A percentile compares a stretch with the other conserved stretches of the same genome.
Conservation (phyloP, 2,797 vertebrate species). For the Percopsis omiscomaycus region DNA sequence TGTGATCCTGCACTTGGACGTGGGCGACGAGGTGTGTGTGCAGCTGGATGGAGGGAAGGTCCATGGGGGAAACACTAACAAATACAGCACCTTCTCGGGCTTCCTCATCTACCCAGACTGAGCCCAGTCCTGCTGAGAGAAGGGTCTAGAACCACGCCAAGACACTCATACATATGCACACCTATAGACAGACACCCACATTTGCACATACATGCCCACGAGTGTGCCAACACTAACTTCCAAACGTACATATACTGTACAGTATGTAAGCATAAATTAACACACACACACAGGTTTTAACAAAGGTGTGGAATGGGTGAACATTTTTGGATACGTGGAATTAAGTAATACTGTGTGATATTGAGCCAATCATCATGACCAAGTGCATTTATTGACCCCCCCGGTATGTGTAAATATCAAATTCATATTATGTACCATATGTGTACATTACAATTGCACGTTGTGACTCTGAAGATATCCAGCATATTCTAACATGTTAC, state of each 20-base stretch:
- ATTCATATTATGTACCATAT: slow-evolving; percentile 25
- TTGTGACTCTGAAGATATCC: slow-evolving; percentile 55
- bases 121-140: slow-evolving; percentile 43
- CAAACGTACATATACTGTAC: slow-evolving; percentile 34
- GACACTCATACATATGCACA: slow-evolving; percentile 17
- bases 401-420: slow-evolving; percentile 54
- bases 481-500: slow-evolving; percentile 50
- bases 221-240: neutral
- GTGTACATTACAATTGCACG: slow-evolving; percentile 54
- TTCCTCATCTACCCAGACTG: slow-evolving; percentile 97
- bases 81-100: slow-evolving; percentile 97
- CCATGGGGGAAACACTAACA: slow-evolving; percentile 96
- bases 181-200: slow-evolving; percentile 1
- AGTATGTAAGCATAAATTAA: slow-evolving; percentile 44
- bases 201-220: slow-evolving; percentile 14
- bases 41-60: slow-evolving; percentile 96
- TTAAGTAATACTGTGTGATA: slow-evolving; percentile 46
- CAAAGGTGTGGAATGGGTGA: slow-evolving; percentile 22
- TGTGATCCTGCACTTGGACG: slow-evolving; percentile 94
- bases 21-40: slow-evolving; percentile 94
- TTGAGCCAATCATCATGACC: slow-evolving; percentile 41
- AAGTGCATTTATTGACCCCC: slow-evolving; percentile 37
- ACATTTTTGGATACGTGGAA: slow-evolving; percentile 34
- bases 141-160: slow-evolving; percentile 19
- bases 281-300: slow-evolving; percentile 33